Base-by-base conservation (phyloP, 2,113 vertebrate species). In the Psittacara wagleri region DNA sequence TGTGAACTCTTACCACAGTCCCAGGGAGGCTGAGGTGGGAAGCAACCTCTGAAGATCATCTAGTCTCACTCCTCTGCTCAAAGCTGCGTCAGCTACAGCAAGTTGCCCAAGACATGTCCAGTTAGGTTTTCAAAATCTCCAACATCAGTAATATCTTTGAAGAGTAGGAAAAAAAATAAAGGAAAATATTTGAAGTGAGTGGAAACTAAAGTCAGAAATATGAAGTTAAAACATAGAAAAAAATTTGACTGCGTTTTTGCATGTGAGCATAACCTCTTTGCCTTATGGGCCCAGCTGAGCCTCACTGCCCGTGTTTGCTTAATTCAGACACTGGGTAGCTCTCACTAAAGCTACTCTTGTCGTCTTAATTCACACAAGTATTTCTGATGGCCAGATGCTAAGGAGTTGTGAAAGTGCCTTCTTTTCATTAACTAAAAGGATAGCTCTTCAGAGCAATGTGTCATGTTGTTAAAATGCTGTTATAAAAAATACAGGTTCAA, bases 321-420 rank as follows among this genome's bases (percentile, higher is more conserved):
- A 55, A 68, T 79, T 94, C 61, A 78, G 52, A 37, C 37, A 39
- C 43, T 59, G 73, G n/a, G 6, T 76, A 69, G 29, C 66, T 92
- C 70, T 87, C 41, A 66, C 41, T 31, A 83, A 73, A 94, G 64
- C 51, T 86, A 52, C 33, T 84, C 48, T 64, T 82, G 74, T 86
- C 74, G 62, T 66, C 74, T 64, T 68, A 80, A 72, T 85, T 95
- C 44, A 49, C 14, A 27, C 33, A 77, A 79, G 37, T 44, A 69
- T 73, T 92, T 94, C 57, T 91, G 94, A 68, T 92, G 52, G 70
- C 70, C 46, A 83, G 81, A 80, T 94, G 74, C 77, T 91, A 66
- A 83, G 49, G 68, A 83, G 22, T 46, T 82, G 44, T 62, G 39
- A 19, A 93, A 81, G 28, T 86, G 46, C 69, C 46, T 90, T 93